Percentiles rank a stretch among this genome's conserved stretches.
These are phyloP conservation scores for Poliocrania exsul DNA, from an alignment of 2,797 vertebrate genomes.

Conservation along the genomic window DNA sequence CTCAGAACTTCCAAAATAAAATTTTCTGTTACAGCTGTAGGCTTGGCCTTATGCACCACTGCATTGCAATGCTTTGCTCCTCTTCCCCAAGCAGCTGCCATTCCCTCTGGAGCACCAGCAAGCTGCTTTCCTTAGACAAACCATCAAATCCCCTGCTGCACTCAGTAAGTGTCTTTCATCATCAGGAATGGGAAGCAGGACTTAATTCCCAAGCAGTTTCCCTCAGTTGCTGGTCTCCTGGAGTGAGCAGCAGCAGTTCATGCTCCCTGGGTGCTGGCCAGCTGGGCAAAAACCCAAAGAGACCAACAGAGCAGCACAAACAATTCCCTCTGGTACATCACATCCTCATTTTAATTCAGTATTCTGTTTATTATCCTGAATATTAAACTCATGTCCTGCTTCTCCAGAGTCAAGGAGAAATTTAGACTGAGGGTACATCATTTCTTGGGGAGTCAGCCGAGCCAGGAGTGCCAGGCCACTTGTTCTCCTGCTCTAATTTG, in stretches of 20 bases:
- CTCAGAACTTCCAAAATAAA: conserved; percentile 7
- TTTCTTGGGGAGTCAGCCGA: background rate
- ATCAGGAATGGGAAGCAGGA: background rate
- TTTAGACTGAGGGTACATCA: background rate
- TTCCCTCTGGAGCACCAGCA: background rate
- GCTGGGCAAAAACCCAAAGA: conserved; percentile 17
- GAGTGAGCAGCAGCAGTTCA: background rate
- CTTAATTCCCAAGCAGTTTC: background rate
- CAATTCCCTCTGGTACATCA: background rate
- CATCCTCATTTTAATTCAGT: background rate
- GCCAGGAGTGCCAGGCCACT: background rate
- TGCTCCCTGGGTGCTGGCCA: background rate
- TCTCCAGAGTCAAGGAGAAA: background rate
- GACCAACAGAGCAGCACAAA: background rate
- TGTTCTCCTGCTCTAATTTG: background rate
- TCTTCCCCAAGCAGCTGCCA: background rate
- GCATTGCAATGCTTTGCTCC: background rate
- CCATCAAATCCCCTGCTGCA: background rate
- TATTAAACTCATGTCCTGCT: background rate
- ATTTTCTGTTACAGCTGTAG: conserved; percentile 18
- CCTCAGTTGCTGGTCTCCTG: background rate
- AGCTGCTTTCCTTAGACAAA: conserved; percentile 6
- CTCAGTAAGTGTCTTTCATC: background rate
- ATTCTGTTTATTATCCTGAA: background rate
- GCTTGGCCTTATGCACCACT: background rate